These are phyloP conservation scores for Ochropleura leucogaster DNA, from an alignment of 2,888 invertebrate genomes.

Conservation along the genomic window DNA sequence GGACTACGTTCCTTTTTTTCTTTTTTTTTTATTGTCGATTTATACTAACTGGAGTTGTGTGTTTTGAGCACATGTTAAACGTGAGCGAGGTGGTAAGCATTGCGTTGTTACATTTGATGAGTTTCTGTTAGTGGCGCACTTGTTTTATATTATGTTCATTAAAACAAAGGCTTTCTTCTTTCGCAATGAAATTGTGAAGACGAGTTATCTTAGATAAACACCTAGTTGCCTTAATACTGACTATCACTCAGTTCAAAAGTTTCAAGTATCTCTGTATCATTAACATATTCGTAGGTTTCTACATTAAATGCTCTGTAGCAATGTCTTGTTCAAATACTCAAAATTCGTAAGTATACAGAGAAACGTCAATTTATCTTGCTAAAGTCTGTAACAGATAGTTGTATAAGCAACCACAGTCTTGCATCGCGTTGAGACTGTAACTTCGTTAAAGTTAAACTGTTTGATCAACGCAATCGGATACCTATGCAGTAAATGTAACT, in stretches of 20 bases:
- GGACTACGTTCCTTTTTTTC: conserved; percentile 68
- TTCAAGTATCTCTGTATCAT: not conserved
- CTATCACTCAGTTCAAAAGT: not conserved
- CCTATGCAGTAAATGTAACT: conserved; percentile 1
- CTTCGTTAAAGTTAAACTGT: conserved; percentile 62
- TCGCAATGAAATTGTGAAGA: not conserved
- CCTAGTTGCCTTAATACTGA: not conserved
- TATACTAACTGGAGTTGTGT: conserved; percentile 73
- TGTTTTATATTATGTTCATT: not conserved
- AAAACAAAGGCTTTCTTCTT: not conserved
- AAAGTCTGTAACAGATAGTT: conserved; percentile 50
- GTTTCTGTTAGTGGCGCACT: conserved; percentile 1
- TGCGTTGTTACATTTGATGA: conserved; percentile 49
- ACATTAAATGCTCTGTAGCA: conserved; percentile 21
- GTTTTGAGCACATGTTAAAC: conserved; percentile 67
- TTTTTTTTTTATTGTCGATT: conserved; percentile 81
- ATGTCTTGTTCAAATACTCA: conserved; percentile 48
- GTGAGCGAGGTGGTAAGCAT: conserved; percentile 59
- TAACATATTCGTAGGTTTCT: conserved; percentile 4
- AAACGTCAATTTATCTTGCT: conserved; percentile 40
- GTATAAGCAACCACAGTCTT: conserved; percentile 46
- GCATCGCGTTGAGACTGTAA: conserved; percentile 51
- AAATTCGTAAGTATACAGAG: conserved; percentile 37
- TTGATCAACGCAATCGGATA: conserved; percentile 44
- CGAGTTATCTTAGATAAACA: not conserved